Conservation (phyloP, 2,888 invertebrate genomes). For the Pycnomerus fuliginosus region DNA sequence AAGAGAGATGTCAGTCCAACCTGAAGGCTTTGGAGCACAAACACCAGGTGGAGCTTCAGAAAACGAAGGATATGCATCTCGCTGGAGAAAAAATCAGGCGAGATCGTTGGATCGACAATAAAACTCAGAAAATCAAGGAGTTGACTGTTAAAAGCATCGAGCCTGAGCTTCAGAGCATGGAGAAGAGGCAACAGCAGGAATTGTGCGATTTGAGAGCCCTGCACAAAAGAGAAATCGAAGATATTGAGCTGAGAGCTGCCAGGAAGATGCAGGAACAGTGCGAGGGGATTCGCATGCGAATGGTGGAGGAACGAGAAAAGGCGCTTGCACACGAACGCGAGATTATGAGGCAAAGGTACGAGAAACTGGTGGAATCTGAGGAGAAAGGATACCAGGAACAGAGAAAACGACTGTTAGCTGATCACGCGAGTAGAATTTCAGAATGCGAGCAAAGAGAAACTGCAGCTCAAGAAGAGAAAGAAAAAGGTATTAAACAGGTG, state of each 20-base stretch:
- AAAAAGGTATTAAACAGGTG: constrained; percentile 53
- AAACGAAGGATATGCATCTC: constrained; percentile 72
- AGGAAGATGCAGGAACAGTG: constrained; percentile 63
- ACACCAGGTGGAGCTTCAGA: constrained; percentile 71
- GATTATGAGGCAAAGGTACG: constrained; percentile 59
- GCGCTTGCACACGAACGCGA: constrained; percentile 63
- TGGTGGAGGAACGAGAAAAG: constrained; percentile 63
- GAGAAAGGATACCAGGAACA: constrained; percentile 59
- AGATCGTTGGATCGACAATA: constrained; percentile 80
- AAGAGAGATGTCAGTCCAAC: constrained; percentile 64
- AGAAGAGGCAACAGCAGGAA: constrained; percentile 65
- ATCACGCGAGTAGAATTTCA: constrained; percentile 50
- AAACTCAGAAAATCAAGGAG: constrained; percentile 86
- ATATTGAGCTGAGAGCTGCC: constrained; percentile 61
- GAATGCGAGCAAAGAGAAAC: constrained; percentile 55
- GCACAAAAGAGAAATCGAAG: constrained; percentile 67
- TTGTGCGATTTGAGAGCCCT: constrained; percentile 67
- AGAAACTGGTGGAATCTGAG: constrained; percentile 58
- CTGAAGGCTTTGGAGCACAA: constrained; percentile 72
- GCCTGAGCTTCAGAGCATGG: constrained; percentile 78
- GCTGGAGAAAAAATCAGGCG: constrained; percentile 74
- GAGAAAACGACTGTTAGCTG: constrained; percentile 54
- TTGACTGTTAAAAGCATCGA: constrained; percentile 85
- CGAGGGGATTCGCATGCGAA: constrained; percentile 60
- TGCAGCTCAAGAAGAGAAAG: constrained; percentile 52